Conservation (phyloP, 2,113 vertebrate genomes). For the Kobus ellipsiprymnus region DNA sequence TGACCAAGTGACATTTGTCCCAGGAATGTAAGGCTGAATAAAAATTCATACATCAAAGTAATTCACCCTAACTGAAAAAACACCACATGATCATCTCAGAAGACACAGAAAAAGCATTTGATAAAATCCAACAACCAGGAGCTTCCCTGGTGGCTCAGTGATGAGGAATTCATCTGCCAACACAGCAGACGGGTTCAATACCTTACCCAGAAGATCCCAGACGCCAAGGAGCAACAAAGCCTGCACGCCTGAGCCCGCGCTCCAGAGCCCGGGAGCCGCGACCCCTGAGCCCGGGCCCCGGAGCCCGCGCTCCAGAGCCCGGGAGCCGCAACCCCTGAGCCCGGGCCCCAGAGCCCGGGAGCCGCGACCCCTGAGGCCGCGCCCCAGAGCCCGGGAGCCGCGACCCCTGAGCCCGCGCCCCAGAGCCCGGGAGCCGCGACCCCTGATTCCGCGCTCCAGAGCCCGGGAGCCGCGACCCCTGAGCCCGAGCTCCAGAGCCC, state of each 20-base stretch:
- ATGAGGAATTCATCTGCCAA: neutral
- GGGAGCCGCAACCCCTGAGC: too few species aligned
- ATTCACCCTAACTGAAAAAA: neutral
- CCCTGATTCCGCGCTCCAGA: too few species aligned
- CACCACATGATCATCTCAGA: neutral
- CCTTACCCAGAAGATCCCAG: neutral
- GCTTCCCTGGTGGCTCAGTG: neutral
- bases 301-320: too few species aligned
- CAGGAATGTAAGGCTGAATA: neutral
- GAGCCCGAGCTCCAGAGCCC: too few species aligned
- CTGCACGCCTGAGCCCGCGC: accelerated
- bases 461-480: too few species aligned
- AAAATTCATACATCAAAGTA: neutral
- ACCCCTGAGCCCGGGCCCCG: too few species aligned
- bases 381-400: neutral
- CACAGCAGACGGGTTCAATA: neutral
- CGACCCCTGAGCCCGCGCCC: neutral
- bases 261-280: neutral
- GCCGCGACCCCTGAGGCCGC: accelerated
- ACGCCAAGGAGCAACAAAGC: accelerated
- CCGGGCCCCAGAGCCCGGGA: too few species aligned
- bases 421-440: neutral
- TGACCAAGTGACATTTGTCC: neutral
- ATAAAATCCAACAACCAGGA: neutral
- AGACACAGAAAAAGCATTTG: neutral